phyloP scores from a whole-genome alignment of 2,797 vertebrate species.

The Anguilla megastoma region DNA sequence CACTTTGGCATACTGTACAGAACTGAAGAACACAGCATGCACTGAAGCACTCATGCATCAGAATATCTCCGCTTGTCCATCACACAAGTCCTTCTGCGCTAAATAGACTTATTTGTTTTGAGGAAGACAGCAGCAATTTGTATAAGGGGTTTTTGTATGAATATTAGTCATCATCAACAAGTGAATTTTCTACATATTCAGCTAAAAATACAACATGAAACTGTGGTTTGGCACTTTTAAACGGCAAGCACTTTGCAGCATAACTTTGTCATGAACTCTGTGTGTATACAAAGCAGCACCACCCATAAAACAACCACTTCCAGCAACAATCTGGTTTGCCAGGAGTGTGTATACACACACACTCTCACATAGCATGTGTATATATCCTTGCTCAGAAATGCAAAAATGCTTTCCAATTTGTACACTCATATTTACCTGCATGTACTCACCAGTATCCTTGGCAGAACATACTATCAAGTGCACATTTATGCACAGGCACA shows the following conservation, averaged over 20 bases:
- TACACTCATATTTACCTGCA: neutral
- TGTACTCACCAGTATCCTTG: neutral
- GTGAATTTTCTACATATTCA: neutral
- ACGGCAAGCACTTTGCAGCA: neutral
- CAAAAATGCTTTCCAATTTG: neutral
- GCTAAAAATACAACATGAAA: neutral
- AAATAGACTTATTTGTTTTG: neutral
- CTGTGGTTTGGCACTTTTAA: neutral
- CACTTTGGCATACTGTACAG: neutral
- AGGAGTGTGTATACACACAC: too few relatives aligned
- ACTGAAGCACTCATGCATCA: neutral
- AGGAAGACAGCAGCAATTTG: neutral
- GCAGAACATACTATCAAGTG: neutral
- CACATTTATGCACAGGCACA: neutral
- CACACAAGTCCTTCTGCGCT: neutral
- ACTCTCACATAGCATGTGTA: neutral
- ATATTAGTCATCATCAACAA: neutral
- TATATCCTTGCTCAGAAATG: neutral
- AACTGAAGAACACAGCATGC: neutral
- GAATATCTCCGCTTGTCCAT: neutral
- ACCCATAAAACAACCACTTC: too few relatives aligned
- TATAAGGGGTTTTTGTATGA: neutral
- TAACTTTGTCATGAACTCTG: too few relatives aligned
- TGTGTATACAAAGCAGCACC: too few relatives aligned
- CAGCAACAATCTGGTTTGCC: too few relatives aligned